Percentiles rank a stretch among this genome's conserved stretches.
Evolutionary conservation across 2,113 vertebrate genomes (phyloP).

Genomic region (Uria aalge): DNA sequence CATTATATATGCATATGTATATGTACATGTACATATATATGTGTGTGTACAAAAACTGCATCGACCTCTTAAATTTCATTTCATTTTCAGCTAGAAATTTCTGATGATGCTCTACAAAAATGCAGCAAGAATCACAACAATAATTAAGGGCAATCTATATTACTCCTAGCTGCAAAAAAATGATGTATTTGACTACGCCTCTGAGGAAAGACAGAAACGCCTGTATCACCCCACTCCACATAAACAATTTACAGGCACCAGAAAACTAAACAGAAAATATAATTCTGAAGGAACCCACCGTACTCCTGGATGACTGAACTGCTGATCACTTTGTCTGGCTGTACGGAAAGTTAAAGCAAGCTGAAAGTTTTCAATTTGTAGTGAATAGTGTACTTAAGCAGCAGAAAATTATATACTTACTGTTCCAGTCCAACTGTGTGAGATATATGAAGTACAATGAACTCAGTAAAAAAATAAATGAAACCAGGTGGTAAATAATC

Average conservation of each 20-base stretch:
- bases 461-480: not conserved
- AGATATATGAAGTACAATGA: not conserved
- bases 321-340: not conserved
- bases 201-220: not conserved
- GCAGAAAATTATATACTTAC: conserved; percentile 23
- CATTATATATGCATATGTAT: not conserved
- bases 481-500: conserved; percentile 26
- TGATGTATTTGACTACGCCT: not conserved
- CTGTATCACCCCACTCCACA: not conserved
- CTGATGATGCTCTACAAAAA: not conserved
- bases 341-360: not conserved
- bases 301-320: not conserved
- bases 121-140: not conserved
- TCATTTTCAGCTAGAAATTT: not conserved
- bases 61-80: not conserved
- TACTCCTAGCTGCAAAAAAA: not conserved
- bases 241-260: not conserved
- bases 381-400: not conserved
- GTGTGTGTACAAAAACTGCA: not conserved
- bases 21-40: not conserved
- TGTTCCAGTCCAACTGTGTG: not conserved
- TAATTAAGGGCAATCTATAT: not conserved
- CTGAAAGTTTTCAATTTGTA: conserved; percentile 41
- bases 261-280: not conserved
- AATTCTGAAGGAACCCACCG: not conserved